Base-by-base conservation (phyloP, 1,140 invertebrate species). In the Venturia canescens region DNA sequence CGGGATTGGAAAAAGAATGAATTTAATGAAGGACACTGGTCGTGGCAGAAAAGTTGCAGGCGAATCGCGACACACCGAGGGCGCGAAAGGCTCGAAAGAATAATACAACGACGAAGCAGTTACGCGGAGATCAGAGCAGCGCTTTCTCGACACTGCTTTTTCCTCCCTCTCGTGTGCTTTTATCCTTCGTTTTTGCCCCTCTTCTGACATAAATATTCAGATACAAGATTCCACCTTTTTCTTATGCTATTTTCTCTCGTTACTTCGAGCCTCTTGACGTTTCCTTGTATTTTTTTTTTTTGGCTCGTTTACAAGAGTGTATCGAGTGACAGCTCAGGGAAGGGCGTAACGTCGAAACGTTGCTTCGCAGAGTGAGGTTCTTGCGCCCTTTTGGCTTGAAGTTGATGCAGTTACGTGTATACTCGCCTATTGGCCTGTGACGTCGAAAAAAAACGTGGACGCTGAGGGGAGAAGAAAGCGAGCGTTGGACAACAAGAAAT, bases 201-300 rank as follows among this genome's bases (percentile, higher is more conserved):
- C 74, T 63, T 63, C 21, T 34, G 26, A 21, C 82, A 86, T 88
- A 83, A 87, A 88, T 88, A 88, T 88, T 88, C 88, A 88, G 87
- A 85, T 86, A 87, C 85, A 83, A 85, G 83, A 86, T 85, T 83
- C 80, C 79, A 57, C 63, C 63, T 85, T 77, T 85, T 86, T 85
- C 48, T 26, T 66, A 26, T 23, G 48, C 29, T 9, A 3, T 44
- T n/a, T 63, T 71, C 34, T 71, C 34, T 79, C 18, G 29, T 26
- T 57, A 26, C 74, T 70, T 82, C 75, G 21, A 26, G 31, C 16
- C 63, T 29, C 44, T 69, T 34, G 57, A 26, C 78, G n/a, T 80
- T 77, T 83, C 71, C n/a, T 13, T 57, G 38, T 38, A 11, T 57
- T 21, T 23, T 26, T 1, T 23, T 72, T 67, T 44, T 15, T 21